A percentile compares a stretch with the other conserved stretches of the same genome.
Evolutionary conservation across 2,113 vertebrate species (phyloP).

Genomic region (Toxotes chatareus): DNA sequence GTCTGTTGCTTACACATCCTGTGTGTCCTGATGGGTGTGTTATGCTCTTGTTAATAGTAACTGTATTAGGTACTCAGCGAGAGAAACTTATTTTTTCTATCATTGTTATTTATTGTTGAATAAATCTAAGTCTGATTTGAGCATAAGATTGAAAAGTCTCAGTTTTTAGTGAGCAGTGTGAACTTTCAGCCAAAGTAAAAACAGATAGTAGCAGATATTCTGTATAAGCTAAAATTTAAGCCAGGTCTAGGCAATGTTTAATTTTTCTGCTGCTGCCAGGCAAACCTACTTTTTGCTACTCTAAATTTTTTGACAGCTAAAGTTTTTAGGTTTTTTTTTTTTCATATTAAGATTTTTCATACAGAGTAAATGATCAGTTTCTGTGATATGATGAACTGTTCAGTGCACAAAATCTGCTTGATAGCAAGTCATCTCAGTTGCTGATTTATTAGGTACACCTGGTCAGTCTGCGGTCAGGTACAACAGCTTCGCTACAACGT

Average conservation of each 20-base stretch:
- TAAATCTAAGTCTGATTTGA: neutral
- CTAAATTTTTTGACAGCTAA: neutral
- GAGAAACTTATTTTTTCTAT: slow-evolving; percentile 17
- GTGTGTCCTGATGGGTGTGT: neutral
- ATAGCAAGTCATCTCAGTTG: too few relatives aligned
- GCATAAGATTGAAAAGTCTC: neutral
- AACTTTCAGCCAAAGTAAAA: neutral
- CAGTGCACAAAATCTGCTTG: neutral
- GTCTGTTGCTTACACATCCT: neutral
- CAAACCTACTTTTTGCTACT: too few relatives aligned
- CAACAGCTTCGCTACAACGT: too few relatives aligned
- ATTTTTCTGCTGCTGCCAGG: neutral
- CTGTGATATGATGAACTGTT: neutral
- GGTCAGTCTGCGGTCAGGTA: too few relatives aligned
- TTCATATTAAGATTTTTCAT: too few relatives aligned
- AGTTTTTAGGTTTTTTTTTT: too few relatives aligned
- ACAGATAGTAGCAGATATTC: too few relatives aligned
- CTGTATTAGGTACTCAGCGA: neutral
- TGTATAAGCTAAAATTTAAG: too few relatives aligned
- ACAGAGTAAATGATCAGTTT: too few relatives aligned
- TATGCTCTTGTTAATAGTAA: slow-evolving; percentile 5
- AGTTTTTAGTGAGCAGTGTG: neutral
- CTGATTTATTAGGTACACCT: too few relatives aligned
- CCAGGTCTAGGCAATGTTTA: neutral
- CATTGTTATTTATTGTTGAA: neutral